Evolutionary conservation across 2,113 vertebrate species (phyloP), one percentile per base, ranked within the genome.

Genomic region (Craseonycteris thonglongyai): DNA sequence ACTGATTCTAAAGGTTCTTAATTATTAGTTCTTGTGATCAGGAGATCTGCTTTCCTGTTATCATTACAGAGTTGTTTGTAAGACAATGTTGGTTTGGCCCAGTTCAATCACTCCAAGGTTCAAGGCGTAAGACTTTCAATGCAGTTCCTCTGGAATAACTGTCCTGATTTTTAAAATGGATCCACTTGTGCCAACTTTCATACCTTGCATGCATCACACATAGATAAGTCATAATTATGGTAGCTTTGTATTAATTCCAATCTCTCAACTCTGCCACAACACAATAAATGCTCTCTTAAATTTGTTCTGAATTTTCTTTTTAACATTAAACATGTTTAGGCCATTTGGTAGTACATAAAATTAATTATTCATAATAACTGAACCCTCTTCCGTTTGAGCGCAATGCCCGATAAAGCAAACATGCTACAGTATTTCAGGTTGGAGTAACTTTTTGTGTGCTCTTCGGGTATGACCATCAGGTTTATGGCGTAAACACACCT

Each of bases 351-450:
- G 56, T 94, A 38, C 21, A 38, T 47, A 93, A 96, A 91, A 86
- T 71, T 79, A 89, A 91, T 95, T 91, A 90, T 81, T 82, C 93
- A 45, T 28, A 93, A 79, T 78, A 91, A 72, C 49, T 90, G 82
- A 96, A 74, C 14, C 83, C 71, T 54, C 49, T 71, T 96, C 80
- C n/a, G 68, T 85, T 94, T 82, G 94, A 97, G 88, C 71, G 40
- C 3, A 96, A 95, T 96, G 61, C 6, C 8, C 47, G 51, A 81
- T 83, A 71, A 84, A 69, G 5, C 0, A 47, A 94, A 28, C 5
- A 93, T 68, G 33, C 9, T 92, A 40, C 58, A 28, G 74, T 56
- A 12, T 38, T 95, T 18, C 61, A 28, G 75, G 66, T 47, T 74
- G 61, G 58, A 79, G 26, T 28, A 90, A 81, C 76, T 90, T 63